A percentile compares a stretch with the other conserved stretches of the same genome.
Evolutionary conservation across 2,888 invertebrate genomes (phyloP).

Genomic region (Eumacrocentrus americanus): DNA sequence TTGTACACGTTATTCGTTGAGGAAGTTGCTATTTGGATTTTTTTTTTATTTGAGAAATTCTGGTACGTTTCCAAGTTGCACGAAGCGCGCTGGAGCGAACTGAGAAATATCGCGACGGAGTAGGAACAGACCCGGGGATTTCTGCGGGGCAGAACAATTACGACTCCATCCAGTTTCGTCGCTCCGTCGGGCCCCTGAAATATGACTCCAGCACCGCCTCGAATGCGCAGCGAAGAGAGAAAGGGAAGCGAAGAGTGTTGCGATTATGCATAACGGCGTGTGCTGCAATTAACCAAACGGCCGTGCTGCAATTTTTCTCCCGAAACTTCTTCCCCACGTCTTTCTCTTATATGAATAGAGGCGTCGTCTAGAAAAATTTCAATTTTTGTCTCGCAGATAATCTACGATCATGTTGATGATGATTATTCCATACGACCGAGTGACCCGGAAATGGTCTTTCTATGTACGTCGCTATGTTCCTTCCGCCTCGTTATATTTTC

Average conservation of each 20-base stretch:
- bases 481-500: constrained; percentile 18
- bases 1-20: too few relatives aligned
- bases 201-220: constrained; percentile 20
- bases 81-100: not conserved
- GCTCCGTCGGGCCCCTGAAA: constrained; percentile 20
- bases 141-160: constrained; percentile 23
- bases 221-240: constrained; percentile 5
- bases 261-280: constrained; percentile 13
- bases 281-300: not conserved
- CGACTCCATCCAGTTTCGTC: constrained; percentile 22
- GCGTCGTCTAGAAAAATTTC: not conserved
- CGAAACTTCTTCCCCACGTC: not conserved
- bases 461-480: not conserved
- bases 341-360: not conserved
- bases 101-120: not conserved
- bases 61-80: not conserved
- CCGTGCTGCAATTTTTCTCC: not conserved
- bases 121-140: constrained; percentile 19
- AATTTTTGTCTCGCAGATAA: not conserved
- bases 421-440: not conserved
- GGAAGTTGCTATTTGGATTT: not conserved
- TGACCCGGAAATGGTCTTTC: constrained; percentile 5
- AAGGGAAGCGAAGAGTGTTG: constrained; percentile 4
- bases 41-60: not conserved
- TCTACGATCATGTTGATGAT: not conserved